Conservation (phyloP, 2,888 invertebrate genomes). For the Cybosia mesomella region DNA sequence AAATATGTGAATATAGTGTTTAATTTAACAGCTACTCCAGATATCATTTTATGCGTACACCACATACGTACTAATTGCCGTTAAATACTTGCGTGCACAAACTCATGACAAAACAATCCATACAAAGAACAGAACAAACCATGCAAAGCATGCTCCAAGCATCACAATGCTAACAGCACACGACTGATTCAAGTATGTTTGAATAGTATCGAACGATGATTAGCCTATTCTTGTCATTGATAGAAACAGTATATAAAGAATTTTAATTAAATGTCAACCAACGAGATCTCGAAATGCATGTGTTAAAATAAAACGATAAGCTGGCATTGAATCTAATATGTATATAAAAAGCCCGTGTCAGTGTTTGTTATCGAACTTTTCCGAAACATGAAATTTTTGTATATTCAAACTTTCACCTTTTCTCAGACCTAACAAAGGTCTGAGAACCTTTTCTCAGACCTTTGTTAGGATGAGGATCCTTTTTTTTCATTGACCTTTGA, state of each 20-base stretch:
- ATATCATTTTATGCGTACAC: slow-evolving; percentile 33
- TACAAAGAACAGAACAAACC: slow-evolving; percentile 53
- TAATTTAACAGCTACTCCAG: slow-evolving; percentile 26
- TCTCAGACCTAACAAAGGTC: too few relatives aligned
- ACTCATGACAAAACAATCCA: slow-evolving; percentile 48
- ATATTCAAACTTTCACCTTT: too few relatives aligned
- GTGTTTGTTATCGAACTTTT: too few relatives aligned
- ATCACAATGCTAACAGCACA: slow-evolving; percentile 38
- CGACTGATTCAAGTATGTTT: slow-evolving; percentile 28
- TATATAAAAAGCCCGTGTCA: too few relatives aligned
- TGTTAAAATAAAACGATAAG: too few relatives aligned
- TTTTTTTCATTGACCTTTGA: too few relatives aligned
- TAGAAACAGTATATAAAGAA: background rate
- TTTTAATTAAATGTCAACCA: too few relatives aligned
- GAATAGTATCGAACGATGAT: background rate
- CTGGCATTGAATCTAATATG: too few relatives aligned
- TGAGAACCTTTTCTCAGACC: too few relatives aligned
- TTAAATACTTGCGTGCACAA: slow-evolving; percentile 49
- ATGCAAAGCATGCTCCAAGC: slow-evolving; percentile 79
- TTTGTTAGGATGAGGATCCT: too few relatives aligned
- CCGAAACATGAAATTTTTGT: too few relatives aligned
- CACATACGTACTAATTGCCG: slow-evolving; percentile 51
- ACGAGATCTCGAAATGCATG: too few relatives aligned
- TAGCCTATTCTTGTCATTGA: background rate
- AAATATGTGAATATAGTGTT: slow-evolving; percentile 20